Percentiles rank a stretch among this genome's conserved stretches.
Evolutionary conservation across 2,797 vertebrate species (phyloP).

Genomic region (Miichthys miiuy): DNA sequence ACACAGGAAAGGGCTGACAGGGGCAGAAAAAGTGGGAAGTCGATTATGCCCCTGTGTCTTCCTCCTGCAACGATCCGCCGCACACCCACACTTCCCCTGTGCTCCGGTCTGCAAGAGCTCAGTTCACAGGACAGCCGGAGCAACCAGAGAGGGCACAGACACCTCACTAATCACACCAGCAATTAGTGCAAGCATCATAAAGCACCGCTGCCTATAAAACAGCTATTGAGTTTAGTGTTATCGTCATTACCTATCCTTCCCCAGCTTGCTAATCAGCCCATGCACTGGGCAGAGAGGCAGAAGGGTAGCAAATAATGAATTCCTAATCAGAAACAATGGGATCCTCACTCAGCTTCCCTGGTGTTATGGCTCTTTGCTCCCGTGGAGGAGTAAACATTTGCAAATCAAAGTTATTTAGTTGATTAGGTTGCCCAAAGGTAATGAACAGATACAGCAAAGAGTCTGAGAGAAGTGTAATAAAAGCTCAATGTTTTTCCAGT

Average conservation of each 20-base stretch:
- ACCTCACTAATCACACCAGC: slow-evolving; percentile 84
- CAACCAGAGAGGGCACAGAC: slow-evolving; percentile 68
- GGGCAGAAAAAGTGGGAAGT: slow-evolving; percentile 77
- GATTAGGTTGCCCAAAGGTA: slow-evolving; percentile 69
- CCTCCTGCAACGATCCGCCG: slow-evolving; percentile 54
- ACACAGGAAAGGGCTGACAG: slow-evolving; percentile 76
- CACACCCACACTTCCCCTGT: slow-evolving; percentile 59
- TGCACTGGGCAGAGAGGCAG: slow-evolving; percentile 61
- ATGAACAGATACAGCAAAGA: slow-evolving; percentile 41
- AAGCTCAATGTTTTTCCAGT: slow-evolving; percentile 17
- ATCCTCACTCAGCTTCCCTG: slow-evolving; percentile 50
- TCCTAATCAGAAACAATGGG: slow-evolving; percentile 75
- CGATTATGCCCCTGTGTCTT: slow-evolving; percentile 77
- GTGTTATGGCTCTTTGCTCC: slow-evolving; percentile 68
- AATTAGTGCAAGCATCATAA: slow-evolving; percentile 83
- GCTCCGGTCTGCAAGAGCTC: slow-evolving; percentile 50
- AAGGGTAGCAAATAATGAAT: slow-evolving; percentile 67
- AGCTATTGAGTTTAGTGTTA: slow-evolving; percentile 75
- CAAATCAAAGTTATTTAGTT: slow-evolving; percentile 75
- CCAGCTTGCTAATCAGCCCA: slow-evolving; percentile 74
- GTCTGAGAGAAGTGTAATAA: slow-evolving; percentile 50
- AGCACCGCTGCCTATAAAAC: slow-evolving; percentile 79
- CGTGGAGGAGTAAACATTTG: slow-evolving; percentile 75
- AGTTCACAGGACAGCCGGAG: slow-evolving; percentile 69
- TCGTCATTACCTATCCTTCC: slow-evolving; percentile 70